Conservation (phyloP, 2,888 invertebrate genomes). For the Sturmia bella region DNA sequence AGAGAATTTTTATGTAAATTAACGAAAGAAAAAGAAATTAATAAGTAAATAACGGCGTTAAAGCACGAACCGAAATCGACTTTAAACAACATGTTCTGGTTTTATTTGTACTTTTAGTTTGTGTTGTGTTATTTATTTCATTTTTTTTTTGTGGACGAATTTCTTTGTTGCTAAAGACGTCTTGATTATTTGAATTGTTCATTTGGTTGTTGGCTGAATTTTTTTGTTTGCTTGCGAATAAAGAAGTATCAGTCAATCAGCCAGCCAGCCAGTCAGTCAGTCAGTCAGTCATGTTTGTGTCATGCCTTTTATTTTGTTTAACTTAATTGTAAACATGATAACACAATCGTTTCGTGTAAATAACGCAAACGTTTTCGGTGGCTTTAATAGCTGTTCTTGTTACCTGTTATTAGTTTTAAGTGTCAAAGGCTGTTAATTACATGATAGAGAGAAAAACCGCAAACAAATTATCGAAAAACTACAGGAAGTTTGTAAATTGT, state of each 20-base stretch:
- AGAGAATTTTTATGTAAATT: constrained; percentile 60
- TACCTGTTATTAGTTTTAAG: constrained; percentile 25
- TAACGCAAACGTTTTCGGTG: constrained; percentile 29
- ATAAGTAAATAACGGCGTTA: not conserved
- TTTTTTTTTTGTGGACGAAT: constrained; percentile 5
- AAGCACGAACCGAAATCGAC: constrained; percentile 24
- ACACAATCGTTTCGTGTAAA: constrained; percentile 58
- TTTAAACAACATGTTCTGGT: constrained; percentile 48
- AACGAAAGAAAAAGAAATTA: not conserved
- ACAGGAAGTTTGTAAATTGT: constrained; percentile 2
- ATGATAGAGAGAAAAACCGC: constrained; percentile 20
- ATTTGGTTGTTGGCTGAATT: not conserved
- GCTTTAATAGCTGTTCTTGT: constrained; percentile 10
- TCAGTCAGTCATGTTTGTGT: constrained; percentile 53
- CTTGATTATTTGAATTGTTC: constrained; percentile 5
- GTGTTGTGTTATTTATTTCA: no score
- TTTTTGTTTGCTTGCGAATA: not conserved
- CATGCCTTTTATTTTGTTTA: constrained; percentile 61
- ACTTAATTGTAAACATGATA: constrained; percentile 49
- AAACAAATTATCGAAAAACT: constrained; percentile 26
- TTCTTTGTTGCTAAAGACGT: constrained; percentile 27
- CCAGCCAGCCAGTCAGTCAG: constrained; percentile 32
- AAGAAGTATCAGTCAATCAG: constrained; percentile 46
- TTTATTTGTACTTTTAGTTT: not conserved
- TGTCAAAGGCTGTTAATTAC: constrained; percentile 52